Evolutionary conservation across 2,888 invertebrate species (phyloP).

Genomic region (Brenthis daphne): DNA sequence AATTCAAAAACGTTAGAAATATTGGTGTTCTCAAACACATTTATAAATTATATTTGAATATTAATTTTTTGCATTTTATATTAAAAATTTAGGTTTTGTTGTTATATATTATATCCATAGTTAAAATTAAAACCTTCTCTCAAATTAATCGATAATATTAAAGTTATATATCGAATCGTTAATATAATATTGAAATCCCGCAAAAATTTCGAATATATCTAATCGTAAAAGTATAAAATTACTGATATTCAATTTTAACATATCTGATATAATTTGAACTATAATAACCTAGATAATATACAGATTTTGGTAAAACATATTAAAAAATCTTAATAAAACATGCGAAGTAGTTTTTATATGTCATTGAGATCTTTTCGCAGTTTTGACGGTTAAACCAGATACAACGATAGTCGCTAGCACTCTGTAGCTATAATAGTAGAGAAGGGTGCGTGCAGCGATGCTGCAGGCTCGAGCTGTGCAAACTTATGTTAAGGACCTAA

Average conservation of each 20-base stretch:
- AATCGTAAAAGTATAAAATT: too few species aligned
- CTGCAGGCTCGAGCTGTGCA: conserved; percentile 50
- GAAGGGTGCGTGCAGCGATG: conserved; percentile 47
- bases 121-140: neutral
- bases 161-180: too few species aligned
- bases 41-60: neutral
- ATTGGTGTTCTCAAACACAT: neutral
- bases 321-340: conserved; percentile 1
- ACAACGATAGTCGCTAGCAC: conserved; percentile 8
- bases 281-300: neutral
- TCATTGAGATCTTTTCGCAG: conserved; percentile 11
- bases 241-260: too few species aligned
- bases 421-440: conserved; percentile 29
- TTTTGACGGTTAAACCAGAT: conserved; percentile 21
- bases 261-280: too few species aligned
- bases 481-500: conserved; percentile 26
- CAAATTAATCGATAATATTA: too few species aligned
- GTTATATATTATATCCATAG: neutral
- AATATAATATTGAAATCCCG: neutral
- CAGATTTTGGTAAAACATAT: neutral
- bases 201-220: neutral
- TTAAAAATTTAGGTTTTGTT: neutral
- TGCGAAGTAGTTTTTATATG: conserved; percentile 11
- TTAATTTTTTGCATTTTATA: neutral
- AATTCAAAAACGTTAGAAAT: neutral